Evolutionary conservation across 2,113 vertebrate species (phyloP).

Genomic region (Anser brachyrhynchus): DNA sequence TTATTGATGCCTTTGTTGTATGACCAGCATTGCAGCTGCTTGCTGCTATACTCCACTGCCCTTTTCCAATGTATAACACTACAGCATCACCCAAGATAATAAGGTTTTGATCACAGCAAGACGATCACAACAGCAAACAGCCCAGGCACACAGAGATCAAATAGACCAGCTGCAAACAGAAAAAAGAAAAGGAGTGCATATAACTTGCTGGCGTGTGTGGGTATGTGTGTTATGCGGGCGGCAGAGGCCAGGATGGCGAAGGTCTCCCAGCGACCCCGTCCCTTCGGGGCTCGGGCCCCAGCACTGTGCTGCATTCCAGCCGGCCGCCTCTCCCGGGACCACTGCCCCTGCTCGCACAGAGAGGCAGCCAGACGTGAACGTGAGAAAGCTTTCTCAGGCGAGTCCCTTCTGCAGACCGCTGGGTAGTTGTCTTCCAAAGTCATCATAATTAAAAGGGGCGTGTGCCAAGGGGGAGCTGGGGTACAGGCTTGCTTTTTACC

Average conservation of each 20-base stretch:
- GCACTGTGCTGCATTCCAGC: conserved; percentile 67
- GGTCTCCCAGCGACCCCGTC: conserved; percentile 50
- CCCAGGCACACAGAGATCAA: conserved; percentile 69
- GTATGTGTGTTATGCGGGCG: conserved; percentile 21
- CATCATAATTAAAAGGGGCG: conserved; percentile 13
- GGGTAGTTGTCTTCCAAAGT: neutral
- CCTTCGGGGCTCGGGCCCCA: conserved; percentile 59
- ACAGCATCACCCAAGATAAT: neutral
- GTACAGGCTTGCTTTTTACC: neutral
- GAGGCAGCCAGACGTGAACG: conserved; percentile 79
- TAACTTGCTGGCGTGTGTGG: neutral
- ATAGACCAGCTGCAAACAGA: conserved; percentile 57
- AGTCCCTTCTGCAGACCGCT: conserved; percentile 36
- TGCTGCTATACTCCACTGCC: conserved; percentile 25
- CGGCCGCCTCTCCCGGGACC: conserved; percentile 67
- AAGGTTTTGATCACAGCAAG: conserved; percentile 48
- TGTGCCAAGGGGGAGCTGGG: neutral
- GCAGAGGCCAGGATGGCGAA: conserved; percentile 37
- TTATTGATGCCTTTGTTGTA: neutral
- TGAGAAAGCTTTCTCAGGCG: conserved; percentile 79
- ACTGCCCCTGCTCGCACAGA: conserved; percentile 64
- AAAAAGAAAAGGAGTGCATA: neutral
- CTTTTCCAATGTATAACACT: neutral
- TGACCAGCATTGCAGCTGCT: neutral
- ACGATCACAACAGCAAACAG: neutral